Evolutionary conservation across 2,113 vertebrate species (phyloP).

Genomic region (Azemiops feae): DNA sequence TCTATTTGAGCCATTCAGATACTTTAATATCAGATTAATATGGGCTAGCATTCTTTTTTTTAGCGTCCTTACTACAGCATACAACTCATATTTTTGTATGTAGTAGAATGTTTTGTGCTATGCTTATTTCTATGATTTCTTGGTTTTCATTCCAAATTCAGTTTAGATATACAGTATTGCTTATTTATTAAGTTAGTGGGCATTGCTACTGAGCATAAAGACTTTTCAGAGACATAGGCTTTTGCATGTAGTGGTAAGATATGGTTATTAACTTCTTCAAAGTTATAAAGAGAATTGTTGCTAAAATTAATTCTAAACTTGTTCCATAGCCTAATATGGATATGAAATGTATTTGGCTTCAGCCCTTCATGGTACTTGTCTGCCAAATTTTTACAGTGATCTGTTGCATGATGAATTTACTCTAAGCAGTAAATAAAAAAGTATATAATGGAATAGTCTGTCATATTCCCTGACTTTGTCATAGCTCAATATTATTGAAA

Average conservation of each 20-base stretch:
- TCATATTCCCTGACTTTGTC: conserved; percentile 45
- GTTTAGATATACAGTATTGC: background rate
- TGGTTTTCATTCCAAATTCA: background rate
- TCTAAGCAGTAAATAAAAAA: conserved; percentile 68
- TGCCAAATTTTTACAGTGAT: conserved; percentile 68
- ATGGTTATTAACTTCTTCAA: conserved; percentile 36
- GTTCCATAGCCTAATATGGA: conserved; percentile 74
- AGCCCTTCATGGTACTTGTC: conserved; percentile 45
- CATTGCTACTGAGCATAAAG: background rate
- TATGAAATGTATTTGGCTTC: conserved; percentile 70
- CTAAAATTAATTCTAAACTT: conserved; percentile 52
- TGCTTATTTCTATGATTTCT: conserved; percentile 26
- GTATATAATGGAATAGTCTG: conserved; percentile 54
- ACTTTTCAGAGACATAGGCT: conserved; percentile 13
- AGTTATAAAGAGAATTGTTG: conserved; percentile 45
- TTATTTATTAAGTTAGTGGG: background rate
- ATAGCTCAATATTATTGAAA: conserved; percentile 28
- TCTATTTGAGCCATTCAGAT: too few relatives aligned
- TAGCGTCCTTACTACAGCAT: background rate
- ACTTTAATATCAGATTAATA: background rate
- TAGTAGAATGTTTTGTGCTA: conserved; percentile 31
- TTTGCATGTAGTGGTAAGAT: conserved; percentile 26
- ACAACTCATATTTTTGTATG: conserved; percentile 15
- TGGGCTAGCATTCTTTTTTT: background rate
- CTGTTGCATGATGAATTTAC: conserved; percentile 61